Percentiles rank a stretch among this genome's conserved stretches.
Evolutionary conservation across 30 jellyfish, hydroid and myxozoan genomes (phyloP).

Genomic region (Rhopilema esculentum): DNA sequence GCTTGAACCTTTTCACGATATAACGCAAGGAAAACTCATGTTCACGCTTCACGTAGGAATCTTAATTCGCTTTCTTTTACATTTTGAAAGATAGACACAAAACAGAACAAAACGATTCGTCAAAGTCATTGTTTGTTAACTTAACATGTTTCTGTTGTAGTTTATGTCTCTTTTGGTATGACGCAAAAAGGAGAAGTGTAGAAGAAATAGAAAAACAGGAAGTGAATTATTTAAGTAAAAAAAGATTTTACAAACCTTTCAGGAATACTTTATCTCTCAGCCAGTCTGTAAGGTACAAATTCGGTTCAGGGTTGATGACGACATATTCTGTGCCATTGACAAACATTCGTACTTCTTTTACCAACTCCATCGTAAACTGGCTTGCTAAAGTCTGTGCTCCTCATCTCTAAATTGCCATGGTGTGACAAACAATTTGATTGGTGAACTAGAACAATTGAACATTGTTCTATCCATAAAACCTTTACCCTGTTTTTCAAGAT

Average conservation of each 20-base stretch:
- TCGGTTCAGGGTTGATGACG: conserved; percentile 40
- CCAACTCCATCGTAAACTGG: not conserved
- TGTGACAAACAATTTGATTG: not conserved
- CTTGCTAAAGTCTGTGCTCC: not conserved
- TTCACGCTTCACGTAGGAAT: too few species aligned
- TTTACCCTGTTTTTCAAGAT: not conserved
- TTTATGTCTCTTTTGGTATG: too few species aligned
- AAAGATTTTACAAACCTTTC: conserved; percentile 38
- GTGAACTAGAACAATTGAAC: not conserved
- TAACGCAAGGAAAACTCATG: too few species aligned
- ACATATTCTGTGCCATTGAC: conserved; percentile 50
- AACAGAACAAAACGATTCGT: too few species aligned
- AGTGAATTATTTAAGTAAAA: not conserved
- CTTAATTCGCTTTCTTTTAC: too few species aligned
- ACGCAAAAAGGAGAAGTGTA: too few species aligned
- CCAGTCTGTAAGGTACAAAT: conserved; percentile 46
- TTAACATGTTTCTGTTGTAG: too few species aligned
- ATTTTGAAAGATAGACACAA: too few species aligned
- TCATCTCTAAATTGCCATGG: too few species aligned
- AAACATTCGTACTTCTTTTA: not conserved
- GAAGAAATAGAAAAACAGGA: not conserved
- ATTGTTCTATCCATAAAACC: not conserved
- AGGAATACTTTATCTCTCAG: conserved; percentile 44
- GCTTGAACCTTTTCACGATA: too few species aligned
- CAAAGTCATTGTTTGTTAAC: too few species aligned